Base-by-base conservation (phyloP, 2,888 invertebrate species). In the Vesta saturnalis region DNA sequence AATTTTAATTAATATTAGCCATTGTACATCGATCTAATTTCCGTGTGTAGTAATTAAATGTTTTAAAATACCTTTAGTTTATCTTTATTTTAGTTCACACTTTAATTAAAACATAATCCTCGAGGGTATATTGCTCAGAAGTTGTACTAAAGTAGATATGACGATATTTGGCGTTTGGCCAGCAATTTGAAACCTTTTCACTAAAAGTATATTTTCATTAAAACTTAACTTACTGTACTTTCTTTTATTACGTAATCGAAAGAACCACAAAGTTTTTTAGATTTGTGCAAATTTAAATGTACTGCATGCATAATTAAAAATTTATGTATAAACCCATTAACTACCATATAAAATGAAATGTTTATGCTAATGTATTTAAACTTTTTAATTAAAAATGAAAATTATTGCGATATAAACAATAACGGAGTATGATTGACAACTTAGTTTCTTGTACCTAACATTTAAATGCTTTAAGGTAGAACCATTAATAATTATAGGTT, bases 61-160 rank as follows among this genome's bases (percentile, higher is more conserved):
- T 18, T 19, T 52, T 19, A 52, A 52, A 19, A 52, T 19, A 21
- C 19, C 19, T n/a, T 15, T 8, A 49, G 49, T 18, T 12, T 52
- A 21, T 52, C 52, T 52, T 52, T 52, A 52, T 52, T 19, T 52
- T 52, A 52, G 52, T 52, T 52, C 52, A 21, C 52, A 52, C 52
- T 52, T 49, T 52, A 52, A 52, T 52, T 52, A 52, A 52, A 52
- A 52, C 52, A 52, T 52, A 52, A 52, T 52, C 52, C 52, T 52
- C 4, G n/a, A 18, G 52, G 52, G 52, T 52, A 52, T 52, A 52
- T 52, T 52, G 52, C 52, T 21, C 8, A 21, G 52, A 52, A 52
- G 52, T 52, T 21, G 52, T 4, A 49, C 15, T 49, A 49, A 49
- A 49, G 49, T 16, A 15, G 49, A 49, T 52, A 21, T 52, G 21